These are phyloP conservation scores for Loriculus beryllinus DNA, from an alignment of 2,797 vertebrate genomes.

Conservation along the genomic window DNA sequence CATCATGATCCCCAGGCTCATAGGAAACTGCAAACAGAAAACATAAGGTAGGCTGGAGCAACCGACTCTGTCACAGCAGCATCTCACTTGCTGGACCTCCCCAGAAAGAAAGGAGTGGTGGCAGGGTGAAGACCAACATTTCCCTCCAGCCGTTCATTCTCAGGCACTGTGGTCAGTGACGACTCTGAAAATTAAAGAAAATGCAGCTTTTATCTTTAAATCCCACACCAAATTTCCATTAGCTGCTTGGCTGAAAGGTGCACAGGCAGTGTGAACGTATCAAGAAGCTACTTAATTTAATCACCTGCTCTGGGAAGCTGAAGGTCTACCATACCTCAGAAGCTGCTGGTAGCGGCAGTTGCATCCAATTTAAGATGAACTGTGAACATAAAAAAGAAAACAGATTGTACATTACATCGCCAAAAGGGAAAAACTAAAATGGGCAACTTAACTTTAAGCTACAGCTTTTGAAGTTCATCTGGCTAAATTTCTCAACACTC, in stretches of 20 bases:
- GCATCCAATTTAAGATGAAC: not conserved
- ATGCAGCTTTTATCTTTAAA: not conserved
- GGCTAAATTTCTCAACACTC: not conserved
- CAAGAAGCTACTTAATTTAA: not conserved
- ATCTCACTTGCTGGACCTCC: not conserved
- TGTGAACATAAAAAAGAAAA: not conserved
- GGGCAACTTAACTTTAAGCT: not conserved
- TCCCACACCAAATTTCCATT: not conserved
- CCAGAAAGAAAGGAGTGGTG: not conserved
- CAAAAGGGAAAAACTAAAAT: not conserved
- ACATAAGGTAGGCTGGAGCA: accelerated
- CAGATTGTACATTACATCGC: not conserved
- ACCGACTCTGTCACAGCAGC: accelerated
- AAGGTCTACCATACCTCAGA: not conserved
- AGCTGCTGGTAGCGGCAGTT: not conserved
- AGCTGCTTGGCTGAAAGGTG: not conserved
- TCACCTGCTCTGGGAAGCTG: not conserved
- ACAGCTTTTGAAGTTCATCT: not conserved
- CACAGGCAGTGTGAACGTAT: not conserved
- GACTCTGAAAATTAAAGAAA: not conserved
- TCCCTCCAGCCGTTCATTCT: not conserved
- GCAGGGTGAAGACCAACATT: not conserved
- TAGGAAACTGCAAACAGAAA: not conserved
- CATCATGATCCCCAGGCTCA: not conserved
- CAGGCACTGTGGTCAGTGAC: not conserved